Base-by-base conservation (phyloP, 2,888 invertebrate species). In the Acanthopleura granulata region DNA sequence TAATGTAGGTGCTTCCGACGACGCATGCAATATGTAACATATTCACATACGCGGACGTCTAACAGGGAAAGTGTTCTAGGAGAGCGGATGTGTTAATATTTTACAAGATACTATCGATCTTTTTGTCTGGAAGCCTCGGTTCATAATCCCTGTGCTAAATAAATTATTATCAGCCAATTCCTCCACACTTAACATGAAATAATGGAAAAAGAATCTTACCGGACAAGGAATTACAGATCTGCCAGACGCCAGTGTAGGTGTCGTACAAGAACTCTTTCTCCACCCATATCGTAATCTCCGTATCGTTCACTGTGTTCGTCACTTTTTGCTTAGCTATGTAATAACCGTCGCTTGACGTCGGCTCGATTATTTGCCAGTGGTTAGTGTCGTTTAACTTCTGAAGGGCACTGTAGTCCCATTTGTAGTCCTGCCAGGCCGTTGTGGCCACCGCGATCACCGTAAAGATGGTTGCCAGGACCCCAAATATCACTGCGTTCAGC, bases 391-490 rank as follows among this genome's bases (percentile, higher is more conserved):
- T 66, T 22, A 66, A 27, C 29, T 18, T 27, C 29, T 66, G 22
- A 1, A 66, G 29, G 3, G 29, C 66, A 66, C 66, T 66, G 25
- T 66, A 66, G 16, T 15, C 25, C 66, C 66, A 66, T 25, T 15
- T 66, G 66, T 66, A 66, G 6, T 66, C 66, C 25, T 66, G 66
- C 66, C 66, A 66, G 9, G 66, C 66, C 29, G 66, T 66, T 27
- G 66, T 66, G 66, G 22, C 16, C 22, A 66, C 66, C 15, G 66
- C 18, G 18, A 66, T 66, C 27, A 66, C 66, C 6, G 66, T 66
- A 25, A 66, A 66, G 16, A 66, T 27, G 29, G 66, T 66, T 16
- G 66, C 66, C 66, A 66, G 66, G 15, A 18, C 66, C 25, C 66
- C 66, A 66, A 66, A 66, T 27, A 66, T 25, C 22, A 66, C 66